Conservation (phyloP, 2,113 vertebrate species). For the Lates calcarifer region DNA sequence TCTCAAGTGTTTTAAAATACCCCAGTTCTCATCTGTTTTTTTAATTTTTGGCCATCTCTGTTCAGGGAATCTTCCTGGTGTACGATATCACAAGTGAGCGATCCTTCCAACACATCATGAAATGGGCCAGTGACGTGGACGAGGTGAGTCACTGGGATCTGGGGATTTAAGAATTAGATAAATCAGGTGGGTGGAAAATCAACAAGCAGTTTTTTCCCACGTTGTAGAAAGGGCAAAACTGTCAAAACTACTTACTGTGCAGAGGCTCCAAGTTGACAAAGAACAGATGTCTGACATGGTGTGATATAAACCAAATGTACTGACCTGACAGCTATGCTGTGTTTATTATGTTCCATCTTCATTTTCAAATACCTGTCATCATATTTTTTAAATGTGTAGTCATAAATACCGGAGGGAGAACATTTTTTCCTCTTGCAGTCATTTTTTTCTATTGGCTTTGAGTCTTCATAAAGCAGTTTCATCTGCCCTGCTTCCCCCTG, state of each 20-base stretch:
- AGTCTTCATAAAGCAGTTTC: constrained; percentile 12
- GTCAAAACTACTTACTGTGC: constrained; percentile 8
- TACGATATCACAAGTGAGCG: constrained; percentile 98
- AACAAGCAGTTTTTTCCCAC: background rate
- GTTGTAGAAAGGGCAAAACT: constrained; percentile 9
- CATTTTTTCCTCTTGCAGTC: constrained; percentile 8
- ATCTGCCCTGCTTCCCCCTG: constrained; percentile 18
- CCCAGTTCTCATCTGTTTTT: background rate
- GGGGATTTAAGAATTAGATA: constrained; percentile 26
- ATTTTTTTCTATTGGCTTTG: background rate
- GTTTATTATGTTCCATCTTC: constrained; percentile 14
- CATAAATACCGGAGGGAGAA: constrained; percentile 5
- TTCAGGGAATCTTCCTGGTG: constrained; percentile 96
- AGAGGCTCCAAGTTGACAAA: constrained; percentile 6
- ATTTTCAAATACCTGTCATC: constrained; percentile 28
- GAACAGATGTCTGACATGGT: constrained; percentile 27
- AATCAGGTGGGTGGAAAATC: constrained; percentile 16
- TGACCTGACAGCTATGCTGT: constrained; percentile 2
- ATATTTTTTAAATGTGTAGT: background rate
- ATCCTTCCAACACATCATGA: constrained; percentile 98
- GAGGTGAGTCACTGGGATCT: constrained; percentile 86
- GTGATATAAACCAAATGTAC: constrained; percentile 40
- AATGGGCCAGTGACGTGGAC: constrained; percentile 98
- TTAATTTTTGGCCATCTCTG: background rate
- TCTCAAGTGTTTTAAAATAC: background rate